Evolutionary conservation across 1,140 invertebrate species (phyloP), one percentile per base, ranked within the genome.

Genomic region (Palaemon carinicauda): DNA sequence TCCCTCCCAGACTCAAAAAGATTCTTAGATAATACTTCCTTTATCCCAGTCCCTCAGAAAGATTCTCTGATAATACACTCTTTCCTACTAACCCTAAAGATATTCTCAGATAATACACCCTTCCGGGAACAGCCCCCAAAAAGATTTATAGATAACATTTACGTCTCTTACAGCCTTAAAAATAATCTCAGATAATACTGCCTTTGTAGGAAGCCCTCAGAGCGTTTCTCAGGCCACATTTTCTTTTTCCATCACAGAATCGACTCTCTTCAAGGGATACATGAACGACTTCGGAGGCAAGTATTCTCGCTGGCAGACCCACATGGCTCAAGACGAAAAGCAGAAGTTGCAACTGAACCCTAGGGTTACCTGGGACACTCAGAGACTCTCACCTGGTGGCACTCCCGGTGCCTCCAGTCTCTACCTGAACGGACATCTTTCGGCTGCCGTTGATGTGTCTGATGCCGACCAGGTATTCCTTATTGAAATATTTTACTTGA

Each of bases 281-380:
- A 41, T 85, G 74, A 71, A 53, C 21, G 82, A 85, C 54, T 79
- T 77, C 41, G 65, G 69, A 21, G 19, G 31, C 14, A 85, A 78
- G 74, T 85, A 51, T 41, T 17, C 56, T 10, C 7, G 19, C 54
- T n/a, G 4, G 15, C 82, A 85, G 21, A 65, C 73, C 0, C 15
- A 1, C 19, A 0, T 21, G 15, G 82, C 52, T 3, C 9, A 5
- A 29, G 56, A 85, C 31, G 74, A 78, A 53, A 33, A 12, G 33
- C 54, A 78, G 5, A 14, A 24, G 29, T 29, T 85, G 17, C 65
- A 10, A 4, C 1, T 85, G 1, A n/a, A 85, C 52, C 53, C 75
- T 31, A 24, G 29, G 17, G 53, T 50, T 3, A 24, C 17, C 21
- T 85, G 33, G 17, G 82, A 85, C 50, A 69, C 24, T 17, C 82